Evolutionary conservation across 2,888 invertebrate species (phyloP).

Genomic region (Marasmarcha lunaedactyla): DNA sequence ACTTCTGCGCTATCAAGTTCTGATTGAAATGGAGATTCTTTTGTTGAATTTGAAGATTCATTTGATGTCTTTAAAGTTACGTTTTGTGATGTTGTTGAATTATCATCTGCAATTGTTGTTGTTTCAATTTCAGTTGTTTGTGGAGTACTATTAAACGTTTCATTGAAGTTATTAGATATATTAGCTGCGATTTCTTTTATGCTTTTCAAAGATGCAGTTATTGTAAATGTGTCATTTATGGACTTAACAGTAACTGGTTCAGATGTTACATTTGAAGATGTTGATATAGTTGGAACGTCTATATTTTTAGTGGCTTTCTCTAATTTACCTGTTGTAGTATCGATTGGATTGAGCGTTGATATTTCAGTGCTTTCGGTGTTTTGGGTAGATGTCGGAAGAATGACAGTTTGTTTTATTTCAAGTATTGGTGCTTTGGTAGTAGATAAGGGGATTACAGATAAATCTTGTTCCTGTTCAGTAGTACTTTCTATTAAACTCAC

Average conservation of each 20-base stretch:
- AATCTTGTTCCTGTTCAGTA: conserved; percentile 37
- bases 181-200: too few species aligned
- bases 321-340: not conserved
- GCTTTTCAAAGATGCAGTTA: too few species aligned
- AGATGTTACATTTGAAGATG: too few species aligned
- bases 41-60: conserved; percentile 8
- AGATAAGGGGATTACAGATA: conserved; percentile 49
- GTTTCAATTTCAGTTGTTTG: not conserved
- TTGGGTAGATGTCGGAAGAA: conserved; percentile 34
- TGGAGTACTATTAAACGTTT: conserved; percentile 8
- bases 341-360: conserved; percentile 13
- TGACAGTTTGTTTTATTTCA: conserved; percentile 36
- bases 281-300: conserved; percentile 5
- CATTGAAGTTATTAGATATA: conserved; percentile 11
- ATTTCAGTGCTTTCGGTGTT: conserved; percentile 21
- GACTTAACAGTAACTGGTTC: too few species aligned
- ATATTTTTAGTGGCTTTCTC: conserved; percentile 6
- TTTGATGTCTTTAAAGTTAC: conserved; percentile 4
- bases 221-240: too few species aligned
- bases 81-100: conserved; percentile 1
- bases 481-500: conserved; percentile 41
- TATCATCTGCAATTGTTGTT: conserved; percentile 5
- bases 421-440: conserved; percentile 31
- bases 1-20: conserved; percentile 22
- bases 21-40: conserved; percentile 10